Evolutionary conservation across 2,888 invertebrate species (phyloP).

Genomic region (Andrena fulva): DNA sequence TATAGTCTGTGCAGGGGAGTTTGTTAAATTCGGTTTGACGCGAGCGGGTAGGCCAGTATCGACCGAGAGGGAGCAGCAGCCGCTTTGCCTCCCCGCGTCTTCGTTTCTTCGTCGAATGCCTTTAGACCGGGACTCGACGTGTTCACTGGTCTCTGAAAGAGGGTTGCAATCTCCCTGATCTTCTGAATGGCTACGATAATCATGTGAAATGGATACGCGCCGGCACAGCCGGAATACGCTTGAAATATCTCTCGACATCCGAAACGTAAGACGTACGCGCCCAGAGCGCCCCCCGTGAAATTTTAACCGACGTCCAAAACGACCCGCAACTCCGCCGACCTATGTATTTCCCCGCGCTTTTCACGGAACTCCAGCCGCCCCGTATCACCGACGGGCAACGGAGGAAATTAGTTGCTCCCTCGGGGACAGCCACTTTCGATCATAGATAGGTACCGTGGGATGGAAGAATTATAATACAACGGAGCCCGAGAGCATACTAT

Average conservation of each 20-base stretch:
- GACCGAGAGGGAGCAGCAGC: constrained; percentile 37
- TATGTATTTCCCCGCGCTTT: not conserved
- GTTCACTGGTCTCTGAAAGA: constrained; percentile 50
- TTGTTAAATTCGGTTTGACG: constrained; percentile 75
- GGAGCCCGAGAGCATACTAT: too few species aligned
- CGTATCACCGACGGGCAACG: too few species aligned
- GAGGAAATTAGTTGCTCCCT: too few species aligned
- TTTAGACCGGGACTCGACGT: constrained; percentile 52
- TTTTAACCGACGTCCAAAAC: not conserved
- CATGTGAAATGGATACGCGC: constrained; percentile 51
- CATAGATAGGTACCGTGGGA: too few species aligned
- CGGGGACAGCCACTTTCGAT: too few species aligned
- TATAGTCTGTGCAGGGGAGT: constrained; percentile 22
- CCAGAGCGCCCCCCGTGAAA: not conserved
- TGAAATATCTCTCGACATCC: constrained; percentile 24
- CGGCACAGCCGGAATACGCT: constrained; percentile 9
- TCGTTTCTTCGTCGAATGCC: constrained; percentile 46
- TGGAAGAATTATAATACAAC: too few species aligned
- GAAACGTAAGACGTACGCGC: not conserved
- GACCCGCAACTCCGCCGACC: not conserved
- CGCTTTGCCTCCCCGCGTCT: constrained; percentile 22
- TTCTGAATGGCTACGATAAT: constrained; percentile 56
- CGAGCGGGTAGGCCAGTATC: constrained; percentile 46
- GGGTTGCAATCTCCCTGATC: constrained; percentile 44
- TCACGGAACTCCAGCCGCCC: not conserved